phyloP scores from a whole-genome alignment of 1,140 invertebrate species.

The Lithobius niger region DNA sequence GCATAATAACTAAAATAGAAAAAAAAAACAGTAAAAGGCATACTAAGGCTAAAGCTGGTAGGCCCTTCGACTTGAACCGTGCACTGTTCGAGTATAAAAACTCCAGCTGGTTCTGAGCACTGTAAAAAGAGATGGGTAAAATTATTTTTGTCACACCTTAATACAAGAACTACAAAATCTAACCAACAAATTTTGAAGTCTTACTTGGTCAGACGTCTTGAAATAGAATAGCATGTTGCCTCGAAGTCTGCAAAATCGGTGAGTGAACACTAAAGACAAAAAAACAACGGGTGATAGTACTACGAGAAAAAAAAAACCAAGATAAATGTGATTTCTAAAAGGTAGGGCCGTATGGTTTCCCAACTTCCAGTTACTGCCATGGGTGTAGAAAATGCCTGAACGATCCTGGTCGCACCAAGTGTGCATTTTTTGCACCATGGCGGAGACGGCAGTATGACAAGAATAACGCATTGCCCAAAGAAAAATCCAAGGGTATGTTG shows the following conservation, averaged over 20 bases:
- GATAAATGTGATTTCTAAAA: too few species aligned
- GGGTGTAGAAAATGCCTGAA: too few species aligned
- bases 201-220: conserved; percentile 63
- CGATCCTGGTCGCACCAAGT: too few species aligned
- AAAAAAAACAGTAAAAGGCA: conserved; percentile 15
- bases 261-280: conserved; percentile 55
- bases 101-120: conserved; percentile 71
- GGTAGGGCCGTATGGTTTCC: too few species aligned
- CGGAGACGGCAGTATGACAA: too few species aligned
- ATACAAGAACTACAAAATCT: conserved; percentile 2
- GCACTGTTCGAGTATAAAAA: conserved; percentile 77
- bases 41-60: conserved; percentile 56
- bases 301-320: too few species aligned
- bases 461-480: too few species aligned
- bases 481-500: too few species aligned
- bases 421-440: too few species aligned
- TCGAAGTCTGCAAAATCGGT: conserved; percentile 77
- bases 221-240: conserved; percentile 91
- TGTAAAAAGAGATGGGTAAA: conserved; percentile 15
- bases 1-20: background rate
- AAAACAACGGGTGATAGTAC: too few species aligned
- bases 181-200: conserved; percentile 3
- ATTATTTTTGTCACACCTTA: conserved; percentile 2
- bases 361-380: too few species aligned
- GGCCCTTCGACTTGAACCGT: conserved; percentile 46